Base-by-base conservation (phyloP, 1,140 invertebrate genomes). In the Polypedilum vanderplanki region DNA sequence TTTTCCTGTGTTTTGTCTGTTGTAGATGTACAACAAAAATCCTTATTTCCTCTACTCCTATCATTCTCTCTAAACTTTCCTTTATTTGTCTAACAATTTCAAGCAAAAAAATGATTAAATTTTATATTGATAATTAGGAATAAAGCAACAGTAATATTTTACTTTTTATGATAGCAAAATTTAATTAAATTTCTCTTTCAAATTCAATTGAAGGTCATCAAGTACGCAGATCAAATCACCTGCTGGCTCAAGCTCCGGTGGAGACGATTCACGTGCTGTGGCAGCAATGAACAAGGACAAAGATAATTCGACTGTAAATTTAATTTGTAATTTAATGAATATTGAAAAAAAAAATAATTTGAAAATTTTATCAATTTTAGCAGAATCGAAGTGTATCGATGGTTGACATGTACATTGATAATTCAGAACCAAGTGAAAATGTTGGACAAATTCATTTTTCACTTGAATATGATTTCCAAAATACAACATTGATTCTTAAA, bases 391-490 rank as follows among this genome's bases (percentile, higher is more conserved):
- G 93, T 78, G 90, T 95, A 78, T 95, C 93, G n/a, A 86, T 95
- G 86, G 92, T 95, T 81, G 93, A 96, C 81, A 96, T 96, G 93
- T 96, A 95, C 85, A 93, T 95, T 83, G 94, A 96, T 85, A 95
- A 94, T 84, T 90, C 91, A 22, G 93, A 95, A 83, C 90, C 94
- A 1, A 93, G 91, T 76, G 93, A 95, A 84, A 95, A 94, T 83
- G 93, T 95, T 76, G 94, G 94, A 20, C 93, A 96, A 85, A 95
- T 98, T 79, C 95, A 98, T 83, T 96, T 98, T 85, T 95, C 92
- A 70, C 84, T 98, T 79, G 94, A 96, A 83, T 98, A 98, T 83
- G 94, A 98, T 85, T 97, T 97, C 84, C 94, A 96, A 85, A 94
- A 94, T 79, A 94, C 93, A 76, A 97, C 95, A 70, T 89, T 97